A percentile compares a stretch with the other conserved stretches of the same genome.
Evolutionary conservation across 2,113 vertebrate species (phyloP).

Genomic region (Chrysochloris asiatica): DNA sequence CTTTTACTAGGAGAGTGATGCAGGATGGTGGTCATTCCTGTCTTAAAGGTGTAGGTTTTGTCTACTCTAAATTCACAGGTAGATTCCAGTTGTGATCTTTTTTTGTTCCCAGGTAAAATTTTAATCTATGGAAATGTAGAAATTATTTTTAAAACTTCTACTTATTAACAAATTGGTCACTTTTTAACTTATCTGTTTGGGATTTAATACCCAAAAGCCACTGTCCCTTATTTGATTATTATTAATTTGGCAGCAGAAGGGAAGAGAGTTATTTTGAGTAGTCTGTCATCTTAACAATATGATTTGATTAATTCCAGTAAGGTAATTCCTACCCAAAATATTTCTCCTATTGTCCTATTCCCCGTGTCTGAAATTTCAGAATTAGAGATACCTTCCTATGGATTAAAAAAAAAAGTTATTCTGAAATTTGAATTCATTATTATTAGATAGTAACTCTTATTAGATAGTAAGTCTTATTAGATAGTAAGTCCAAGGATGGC

Average conservation of each 20-base stretch:
- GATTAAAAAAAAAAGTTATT: conserved; percentile 9
- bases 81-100: background rate
- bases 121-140: background rate
- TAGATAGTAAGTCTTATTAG: background rate
- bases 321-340: background rate
- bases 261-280: background rate
- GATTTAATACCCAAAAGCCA: background rate
- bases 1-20: background rate
- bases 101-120: background rate
- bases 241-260: background rate
- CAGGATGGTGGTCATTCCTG: background rate
- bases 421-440: conserved; percentile 3
- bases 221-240: background rate
- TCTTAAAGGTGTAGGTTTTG: background rate
- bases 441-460: no score
- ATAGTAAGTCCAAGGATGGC: background rate
- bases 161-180: background rate
- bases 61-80: background rate
- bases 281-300: background rate
- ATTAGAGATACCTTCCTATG: background rate
- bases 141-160: background rate
- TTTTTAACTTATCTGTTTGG: background rate
- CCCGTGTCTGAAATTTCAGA: background rate
- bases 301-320: background rate
- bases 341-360: background rate